Percentiles rank a stretch among this genome's conserved stretches.
phyloP scores from a whole-genome alignment of 2,797 vertebrate species.

The Trachurus trachurus region DNA sequence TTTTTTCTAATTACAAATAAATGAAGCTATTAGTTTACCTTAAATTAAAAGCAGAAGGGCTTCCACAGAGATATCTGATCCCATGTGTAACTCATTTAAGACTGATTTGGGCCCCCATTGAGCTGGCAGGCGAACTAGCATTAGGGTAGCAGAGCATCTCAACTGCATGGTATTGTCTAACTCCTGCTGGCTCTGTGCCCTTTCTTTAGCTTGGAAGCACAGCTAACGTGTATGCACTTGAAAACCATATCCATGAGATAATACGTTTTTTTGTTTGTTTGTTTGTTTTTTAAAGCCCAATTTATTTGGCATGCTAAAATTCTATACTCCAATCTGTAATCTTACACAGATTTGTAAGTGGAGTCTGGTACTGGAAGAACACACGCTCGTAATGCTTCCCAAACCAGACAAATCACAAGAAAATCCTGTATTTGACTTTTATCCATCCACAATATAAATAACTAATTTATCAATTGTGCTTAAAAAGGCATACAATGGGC shows the following conservation, averaged over 20 bases:
- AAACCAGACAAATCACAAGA: slow-evolving; percentile 74
- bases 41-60: slow-evolving; percentile 76
- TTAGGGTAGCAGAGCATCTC: slow-evolving; percentile 57
- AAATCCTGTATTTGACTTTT: slow-evolving; percentile 79
- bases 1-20: slow-evolving; percentile 80
- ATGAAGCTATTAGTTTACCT: slow-evolving; percentile 80
- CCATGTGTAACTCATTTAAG: slow-evolving; percentile 79
- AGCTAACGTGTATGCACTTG: slow-evolving; percentile 33
- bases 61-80: slow-evolving; percentile 74
- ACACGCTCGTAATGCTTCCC: slow-evolving; percentile 64
- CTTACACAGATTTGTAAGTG: slow-evolving; percentile 39
- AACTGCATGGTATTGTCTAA: slow-evolving; percentile 52
- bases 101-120: slow-evolving; percentile 68
- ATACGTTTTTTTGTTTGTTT: too few relatives aligned
- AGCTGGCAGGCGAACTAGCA: slow-evolving; percentile 67
- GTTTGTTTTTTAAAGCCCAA: slow-evolving; percentile 14
- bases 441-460: slow-evolving; percentile 85
- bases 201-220: slow-evolving; percentile 43
- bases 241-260: slow-evolving; percentile 45
- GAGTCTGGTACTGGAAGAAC: slow-evolving; percentile 46
- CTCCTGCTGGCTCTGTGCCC: slow-evolving; percentile 52
- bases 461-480: slow-evolving; percentile 89
- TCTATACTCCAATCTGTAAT: slow-evolving; percentile 45
- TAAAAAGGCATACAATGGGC: slow-evolving; percentile 86
- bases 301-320: slow-evolving; percentile 34